These are phyloP conservation scores for Theonella swinhoei DNA, from an alignment of 37 sponge, comb jelly and placozoan genomes.

Conservation along the genomic window DNA sequence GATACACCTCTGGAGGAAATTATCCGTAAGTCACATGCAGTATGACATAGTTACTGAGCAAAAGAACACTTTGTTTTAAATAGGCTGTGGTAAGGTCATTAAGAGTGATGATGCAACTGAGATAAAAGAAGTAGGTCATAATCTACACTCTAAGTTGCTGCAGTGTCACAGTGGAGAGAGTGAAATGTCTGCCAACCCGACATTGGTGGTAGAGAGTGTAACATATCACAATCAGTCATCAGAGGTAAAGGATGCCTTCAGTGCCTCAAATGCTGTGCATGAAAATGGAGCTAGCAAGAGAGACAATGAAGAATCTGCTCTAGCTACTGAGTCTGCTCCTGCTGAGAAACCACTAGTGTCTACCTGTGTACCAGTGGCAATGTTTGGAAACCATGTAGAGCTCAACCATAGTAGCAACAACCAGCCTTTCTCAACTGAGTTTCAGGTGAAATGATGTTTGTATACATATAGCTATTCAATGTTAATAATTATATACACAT, in stretches of 20 bases:
- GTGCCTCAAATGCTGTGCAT: no score
- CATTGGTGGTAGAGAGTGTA: no score
- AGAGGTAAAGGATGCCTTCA: no score
- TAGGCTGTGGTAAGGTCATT: not conserved
- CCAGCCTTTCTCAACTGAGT: conserved; percentile 19
- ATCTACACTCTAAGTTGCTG: not conserved
- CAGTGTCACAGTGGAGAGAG: not conserved
- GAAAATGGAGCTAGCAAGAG: not conserved
- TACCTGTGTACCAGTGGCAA: conserved; percentile 8
- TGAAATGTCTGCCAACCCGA: no score
- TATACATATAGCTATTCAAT: not conserved
- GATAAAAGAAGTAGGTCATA: not conserved
- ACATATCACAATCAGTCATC: no score
- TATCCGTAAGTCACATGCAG: not conserved
- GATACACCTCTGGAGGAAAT: not conserved
- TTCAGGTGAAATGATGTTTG: not conserved
- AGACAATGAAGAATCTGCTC: not conserved
- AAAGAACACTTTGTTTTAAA: no score
- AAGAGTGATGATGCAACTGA: not conserved
- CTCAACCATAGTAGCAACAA: conserved; percentile 11
- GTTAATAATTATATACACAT: not conserved
- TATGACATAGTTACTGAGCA: not conserved
- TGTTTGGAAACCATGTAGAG: conserved; percentile 34
- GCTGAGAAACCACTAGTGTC: not conserved
- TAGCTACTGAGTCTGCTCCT: not conserved